A percentile compares a stretch with the other conserved stretches of the same genome.
Evolutionary conservation across 2,797 vertebrate genomes (phyloP).

Genomic region (Balearica regulorum): DNA sequence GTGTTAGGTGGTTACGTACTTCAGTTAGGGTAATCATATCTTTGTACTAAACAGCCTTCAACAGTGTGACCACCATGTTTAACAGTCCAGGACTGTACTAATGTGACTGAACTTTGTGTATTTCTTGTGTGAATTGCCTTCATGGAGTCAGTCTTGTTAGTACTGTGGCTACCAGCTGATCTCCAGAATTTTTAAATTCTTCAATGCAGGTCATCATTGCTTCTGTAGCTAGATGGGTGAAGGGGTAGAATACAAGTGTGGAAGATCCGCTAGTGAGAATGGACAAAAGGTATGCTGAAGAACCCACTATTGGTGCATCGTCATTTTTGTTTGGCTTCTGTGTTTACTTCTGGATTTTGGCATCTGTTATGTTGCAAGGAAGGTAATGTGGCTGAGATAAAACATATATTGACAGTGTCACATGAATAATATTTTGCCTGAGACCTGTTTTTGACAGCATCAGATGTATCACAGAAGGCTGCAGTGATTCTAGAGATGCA

Average conservation of each 20-base stretch:
- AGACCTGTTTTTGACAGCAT: neutral
- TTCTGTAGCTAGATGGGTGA: neutral
- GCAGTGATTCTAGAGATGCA: neutral
- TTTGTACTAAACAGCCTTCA: neutral
- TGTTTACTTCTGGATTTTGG: neutral
- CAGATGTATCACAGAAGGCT: neutral
- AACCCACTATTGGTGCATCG: neutral
- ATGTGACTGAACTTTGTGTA: neutral
- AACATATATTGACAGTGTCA: neutral
- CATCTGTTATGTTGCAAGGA: neutral
- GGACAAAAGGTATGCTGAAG: neutral
- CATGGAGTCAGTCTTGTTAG: neutral
- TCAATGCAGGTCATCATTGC: neutral
- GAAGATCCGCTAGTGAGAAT: neutral
- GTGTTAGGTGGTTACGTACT: neutral
- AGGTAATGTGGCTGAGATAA: neutral
- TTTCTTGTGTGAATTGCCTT: neutral
- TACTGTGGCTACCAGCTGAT: neutral
- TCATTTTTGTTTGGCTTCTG: neutral
- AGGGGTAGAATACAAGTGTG: neutral
- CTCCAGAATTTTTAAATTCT: neutral
- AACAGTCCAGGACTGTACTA: neutral
- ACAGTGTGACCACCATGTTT: neutral
- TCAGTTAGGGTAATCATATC: neutral
- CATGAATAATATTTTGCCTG: neutral